Evolutionary conservation across 2,888 invertebrate species (phyloP).

Genomic region (Cephus rjabovi): DNA sequence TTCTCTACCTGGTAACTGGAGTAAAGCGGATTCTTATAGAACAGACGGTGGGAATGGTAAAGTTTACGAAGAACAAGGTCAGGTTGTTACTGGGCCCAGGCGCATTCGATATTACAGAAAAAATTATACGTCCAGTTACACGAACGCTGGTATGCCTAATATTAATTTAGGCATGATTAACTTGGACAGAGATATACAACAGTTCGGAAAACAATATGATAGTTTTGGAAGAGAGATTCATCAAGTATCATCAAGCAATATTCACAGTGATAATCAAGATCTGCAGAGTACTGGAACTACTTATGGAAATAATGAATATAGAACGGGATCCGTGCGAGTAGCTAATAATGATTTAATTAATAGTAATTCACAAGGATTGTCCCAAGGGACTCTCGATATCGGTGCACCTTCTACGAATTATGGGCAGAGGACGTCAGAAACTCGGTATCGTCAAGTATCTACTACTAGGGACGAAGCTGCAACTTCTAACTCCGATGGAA

Average conservation of each 20-base stretch:
- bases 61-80: slow-evolving; percentile 36
- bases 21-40: slow-evolving; percentile 26
- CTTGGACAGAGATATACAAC: slow-evolving; percentile 28
- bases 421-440: neutral
- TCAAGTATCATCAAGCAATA: slow-evolving; percentile 7
- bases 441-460: neutral
- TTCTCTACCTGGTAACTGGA: slow-evolving; percentile 27
- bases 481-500: neutral
- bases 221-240: slow-evolving; percentile 29
- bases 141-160: neutral
- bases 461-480: neutral
- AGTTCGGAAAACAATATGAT: slow-evolving; percentile 31
- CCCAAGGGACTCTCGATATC: neutral
- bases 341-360: neutral
- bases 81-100: slow-evolving; percentile 40
- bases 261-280: neutral
- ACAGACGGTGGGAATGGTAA: slow-evolving; percentile 27
- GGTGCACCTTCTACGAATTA: neutral
- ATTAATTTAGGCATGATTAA: slow-evolving; percentile 3
- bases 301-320: neutral
- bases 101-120: slow-evolving; percentile 49
- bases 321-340: neutral
- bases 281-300: neutral
- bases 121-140: slow-evolving; percentile 52
- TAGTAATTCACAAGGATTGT: neutral